Conservation (phyloP, 2,888 invertebrate genomes). For the Dioctria rufipes region DNA sequence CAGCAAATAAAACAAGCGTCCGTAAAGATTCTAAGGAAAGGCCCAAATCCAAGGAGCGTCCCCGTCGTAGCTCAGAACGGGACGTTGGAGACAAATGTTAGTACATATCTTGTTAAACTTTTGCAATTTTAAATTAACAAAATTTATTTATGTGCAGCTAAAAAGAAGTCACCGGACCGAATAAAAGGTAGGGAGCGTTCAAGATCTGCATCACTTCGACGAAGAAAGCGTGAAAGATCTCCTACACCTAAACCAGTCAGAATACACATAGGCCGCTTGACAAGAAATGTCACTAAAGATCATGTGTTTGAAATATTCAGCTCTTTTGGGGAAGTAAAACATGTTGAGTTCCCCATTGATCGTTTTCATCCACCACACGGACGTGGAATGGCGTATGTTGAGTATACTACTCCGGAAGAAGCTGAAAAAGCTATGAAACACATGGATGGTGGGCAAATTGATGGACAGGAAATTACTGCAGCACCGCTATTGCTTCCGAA, state of each 20-base stretch:
- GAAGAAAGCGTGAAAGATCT: slow-evolving; percentile 84
- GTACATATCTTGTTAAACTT: neutral
- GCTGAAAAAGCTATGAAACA: slow-evolving; percentile 99
- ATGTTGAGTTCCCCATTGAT: slow-evolving; percentile 91
- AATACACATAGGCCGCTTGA: slow-evolving; percentile 94
- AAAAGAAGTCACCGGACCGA: slow-evolving; percentile 62
- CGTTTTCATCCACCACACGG: slow-evolving; percentile 89
- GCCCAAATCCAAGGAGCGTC: slow-evolving; percentile 51
- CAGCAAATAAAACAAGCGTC: slow-evolving; percentile 61
- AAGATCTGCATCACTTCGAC: slow-evolving; percentile 76
- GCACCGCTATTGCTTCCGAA: slow-evolving; percentile 92
- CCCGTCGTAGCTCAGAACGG: slow-evolving; percentile 57
- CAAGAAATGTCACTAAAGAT: slow-evolving; percentile 92
- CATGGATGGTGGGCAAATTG: slow-evolving; percentile 99
- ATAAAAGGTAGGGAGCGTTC: slow-evolving; percentile 64
- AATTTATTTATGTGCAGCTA: slow-evolving; percentile 35
- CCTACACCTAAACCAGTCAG: slow-evolving; percentile 93
- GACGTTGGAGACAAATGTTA: slow-evolving; percentile 49
- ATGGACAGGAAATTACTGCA: slow-evolving; percentile 95
- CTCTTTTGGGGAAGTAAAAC: slow-evolving; percentile 88
- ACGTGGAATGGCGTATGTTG: slow-evolving; percentile 96
- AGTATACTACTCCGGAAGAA: slow-evolving; percentile 93
- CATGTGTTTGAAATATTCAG: slow-evolving; percentile 93
- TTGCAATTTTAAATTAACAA: slow-evolving; percentile 17
- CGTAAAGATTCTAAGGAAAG: slow-evolving; percentile 72